Percentiles rank a stretch among this genome's conserved stretches.
These are phyloP conservation scores for Falcaria lacertinaria DNA, from an alignment of 2,888 invertebrate species.

Conservation along the genomic window DNA sequence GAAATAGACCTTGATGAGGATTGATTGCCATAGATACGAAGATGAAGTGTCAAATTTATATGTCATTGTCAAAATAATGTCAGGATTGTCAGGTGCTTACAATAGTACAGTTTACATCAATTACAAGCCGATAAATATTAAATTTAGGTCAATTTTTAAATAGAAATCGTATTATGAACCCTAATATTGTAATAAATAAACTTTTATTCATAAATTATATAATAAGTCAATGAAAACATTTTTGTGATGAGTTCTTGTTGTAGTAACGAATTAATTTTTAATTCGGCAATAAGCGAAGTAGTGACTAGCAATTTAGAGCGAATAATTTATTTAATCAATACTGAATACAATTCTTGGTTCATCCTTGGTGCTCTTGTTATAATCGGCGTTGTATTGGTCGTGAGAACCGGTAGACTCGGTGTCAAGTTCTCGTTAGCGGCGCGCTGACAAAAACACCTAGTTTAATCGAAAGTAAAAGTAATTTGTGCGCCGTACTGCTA, in stretches of 20 bases:
- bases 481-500: slow-evolving; percentile 33
- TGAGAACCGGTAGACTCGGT: slow-evolving; percentile 29
- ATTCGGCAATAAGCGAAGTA: slow-evolving; percentile 63
- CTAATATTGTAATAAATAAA: slow-evolving; percentile 4
- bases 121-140: slow-evolving; percentile 26
- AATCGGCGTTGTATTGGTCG: slow-evolving; percentile 32
- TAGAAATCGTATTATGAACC: slow-evolving; percentile 11
- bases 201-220: background rate
- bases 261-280: slow-evolving; percentile 63
- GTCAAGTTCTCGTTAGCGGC: slow-evolving; percentile 22
- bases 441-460: slow-evolving; percentile 17
- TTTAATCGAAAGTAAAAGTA: slow-evolving; percentile 42
- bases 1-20: too few species aligned
- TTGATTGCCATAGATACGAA: too few species aligned
- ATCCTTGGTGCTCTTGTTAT: slow-evolving; percentile 39
- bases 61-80: slow-evolving; percentile 18
- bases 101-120: slow-evolving; percentile 32
- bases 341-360: slow-evolving; percentile 40
- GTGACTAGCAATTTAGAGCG: slow-evolving; percentile 52
- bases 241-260: slow-evolving; percentile 75
- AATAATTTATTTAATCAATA: slow-evolving; percentile 48
- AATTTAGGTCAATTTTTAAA: slow-evolving; percentile 57
- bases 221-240: slow-evolving; percentile 10
- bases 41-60: background rate
- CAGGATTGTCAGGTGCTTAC: slow-evolving; percentile 67